phyloP scores from a whole-genome alignment of 2,797 vertebrate species.

The Anguilla anguilla region DNA sequence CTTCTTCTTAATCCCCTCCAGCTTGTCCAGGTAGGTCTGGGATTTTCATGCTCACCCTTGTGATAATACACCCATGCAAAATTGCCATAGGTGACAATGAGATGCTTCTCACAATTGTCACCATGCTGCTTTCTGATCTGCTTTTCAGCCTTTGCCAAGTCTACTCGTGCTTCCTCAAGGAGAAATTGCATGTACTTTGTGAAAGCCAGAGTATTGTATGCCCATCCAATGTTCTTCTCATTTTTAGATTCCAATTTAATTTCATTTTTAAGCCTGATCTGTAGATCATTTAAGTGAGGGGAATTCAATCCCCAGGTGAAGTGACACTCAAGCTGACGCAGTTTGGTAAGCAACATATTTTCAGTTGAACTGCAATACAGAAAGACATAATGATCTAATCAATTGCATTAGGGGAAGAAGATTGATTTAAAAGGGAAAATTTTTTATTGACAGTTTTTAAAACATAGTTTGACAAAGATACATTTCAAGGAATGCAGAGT shows the following conservation, averaged over 20 bases:
- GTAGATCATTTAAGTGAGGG: constrained; percentile 50
- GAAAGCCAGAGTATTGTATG: constrained; percentile 67
- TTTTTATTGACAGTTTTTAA: no score
- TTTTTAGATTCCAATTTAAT: constrained; percentile 40
- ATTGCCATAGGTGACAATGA: constrained; percentile 71
- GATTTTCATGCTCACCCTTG: constrained; percentile 54
- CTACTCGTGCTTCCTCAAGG: constrained; percentile 62
- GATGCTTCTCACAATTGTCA: constrained; percentile 48
- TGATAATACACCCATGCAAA: constrained; percentile 71
- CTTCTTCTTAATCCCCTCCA: constrained; percentile 50
- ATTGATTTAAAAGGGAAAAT: no score
- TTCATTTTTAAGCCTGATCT: constrained; percentile 55
- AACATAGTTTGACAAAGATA: no score
- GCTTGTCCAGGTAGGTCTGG: constrained; percentile 57
- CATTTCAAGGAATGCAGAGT: no score
- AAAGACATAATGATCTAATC: not conserved
- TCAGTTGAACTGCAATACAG: constrained; percentile 56
- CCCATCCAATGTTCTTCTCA: constrained; percentile 34
- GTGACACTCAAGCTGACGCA: constrained; percentile 69
- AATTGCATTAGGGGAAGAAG: not conserved
- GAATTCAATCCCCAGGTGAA: constrained; percentile 72
- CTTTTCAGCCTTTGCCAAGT: constrained; percentile 64
- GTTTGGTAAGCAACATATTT: constrained; percentile 47
- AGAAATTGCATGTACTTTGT: constrained; percentile 61
- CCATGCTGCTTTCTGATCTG: constrained; percentile 24